Conservation (phyloP, 2,113 vertebrate species). For the Sprattus sprattus region DNA sequence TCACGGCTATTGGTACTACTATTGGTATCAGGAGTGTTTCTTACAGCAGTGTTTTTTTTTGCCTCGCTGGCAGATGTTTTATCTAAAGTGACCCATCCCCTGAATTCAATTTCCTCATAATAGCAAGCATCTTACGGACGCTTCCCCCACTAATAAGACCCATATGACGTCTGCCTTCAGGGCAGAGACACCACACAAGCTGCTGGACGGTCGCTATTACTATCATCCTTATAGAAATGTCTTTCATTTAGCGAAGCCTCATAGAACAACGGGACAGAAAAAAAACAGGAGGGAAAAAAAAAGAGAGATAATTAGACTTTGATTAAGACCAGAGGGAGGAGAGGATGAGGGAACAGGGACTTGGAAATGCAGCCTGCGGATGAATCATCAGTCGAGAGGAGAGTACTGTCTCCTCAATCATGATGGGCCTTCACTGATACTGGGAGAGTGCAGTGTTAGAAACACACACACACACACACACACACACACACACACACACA, state of each 20-base stretch:
- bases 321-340: conserved; percentile 44
- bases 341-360: conserved; percentile 18
- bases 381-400: conserved; percentile 30
- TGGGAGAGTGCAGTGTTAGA: conserved; percentile 10
- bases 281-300: neutral
- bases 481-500: no score
- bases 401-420: no score
- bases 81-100: conserved; percentile 37
- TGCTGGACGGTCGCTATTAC: conserved; percentile 26
- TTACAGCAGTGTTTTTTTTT: neutral
- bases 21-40: neutral
- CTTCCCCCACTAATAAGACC: conserved; percentile 37
- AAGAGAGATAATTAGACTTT: conserved; percentile 43
- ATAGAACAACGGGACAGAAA: neutral
- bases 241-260: conserved; percentile 36
- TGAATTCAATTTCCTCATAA: conserved; percentile 50
- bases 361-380: neutral
- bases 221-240: conserved; percentile 38
- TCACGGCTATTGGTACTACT: neutral
- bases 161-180: conserved; percentile 42
- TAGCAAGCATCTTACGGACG: conserved; percentile 26
- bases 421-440: no score
- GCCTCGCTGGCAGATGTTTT: neutral
- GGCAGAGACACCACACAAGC: conserved; percentile 26
- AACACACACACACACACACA: no score